These are phyloP conservation scores for Picathartes gymnocephalus DNA, from an alignment of 2,113 vertebrate genomes.

Conservation along the genomic window DNA sequence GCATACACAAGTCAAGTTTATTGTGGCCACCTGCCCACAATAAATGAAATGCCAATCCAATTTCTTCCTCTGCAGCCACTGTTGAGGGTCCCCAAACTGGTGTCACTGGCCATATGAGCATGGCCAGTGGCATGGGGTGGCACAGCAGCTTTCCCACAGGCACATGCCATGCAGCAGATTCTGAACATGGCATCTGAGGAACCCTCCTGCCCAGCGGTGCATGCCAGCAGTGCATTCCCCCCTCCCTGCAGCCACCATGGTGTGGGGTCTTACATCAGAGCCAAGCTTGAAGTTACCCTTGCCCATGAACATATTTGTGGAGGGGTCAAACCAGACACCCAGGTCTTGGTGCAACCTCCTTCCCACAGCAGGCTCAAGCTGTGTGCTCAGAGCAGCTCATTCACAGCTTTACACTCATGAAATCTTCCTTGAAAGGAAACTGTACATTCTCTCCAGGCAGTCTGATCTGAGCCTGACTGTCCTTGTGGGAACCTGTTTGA, in stretches of 20 bases:
- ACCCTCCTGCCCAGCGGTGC: neutral
- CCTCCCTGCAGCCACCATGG: fast-evolving
- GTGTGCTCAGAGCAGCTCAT: neutral
- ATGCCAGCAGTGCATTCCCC: neutral
- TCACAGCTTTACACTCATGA: neutral
- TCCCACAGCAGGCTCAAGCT: neutral
- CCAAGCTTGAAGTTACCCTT: neutral
- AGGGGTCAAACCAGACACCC: neutral
- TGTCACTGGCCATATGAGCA: neutral
- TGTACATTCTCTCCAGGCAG: neutral
- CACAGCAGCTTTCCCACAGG: neutral
- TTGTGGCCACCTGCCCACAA: neutral
- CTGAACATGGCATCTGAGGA: too few species aligned
- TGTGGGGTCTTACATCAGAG: neutral
- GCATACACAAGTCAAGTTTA: neutral
- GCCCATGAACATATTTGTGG: neutral
- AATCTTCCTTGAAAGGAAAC: neutral
- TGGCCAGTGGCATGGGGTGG: fast-evolving
- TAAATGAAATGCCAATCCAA: neutral
- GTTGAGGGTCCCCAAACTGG: fast-evolving
- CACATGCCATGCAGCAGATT: neutral
- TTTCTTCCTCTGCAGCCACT: neutral
- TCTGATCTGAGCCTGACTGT: neutral
- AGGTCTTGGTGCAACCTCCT: neutral
- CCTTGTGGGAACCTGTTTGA: neutral